A percentile compares a stretch with the other conserved stretches of the same genome.
phyloP scores from a whole-genome alignment of 2,888 invertebrate genomes.

The Nasonovia ribisnigri region DNA sequence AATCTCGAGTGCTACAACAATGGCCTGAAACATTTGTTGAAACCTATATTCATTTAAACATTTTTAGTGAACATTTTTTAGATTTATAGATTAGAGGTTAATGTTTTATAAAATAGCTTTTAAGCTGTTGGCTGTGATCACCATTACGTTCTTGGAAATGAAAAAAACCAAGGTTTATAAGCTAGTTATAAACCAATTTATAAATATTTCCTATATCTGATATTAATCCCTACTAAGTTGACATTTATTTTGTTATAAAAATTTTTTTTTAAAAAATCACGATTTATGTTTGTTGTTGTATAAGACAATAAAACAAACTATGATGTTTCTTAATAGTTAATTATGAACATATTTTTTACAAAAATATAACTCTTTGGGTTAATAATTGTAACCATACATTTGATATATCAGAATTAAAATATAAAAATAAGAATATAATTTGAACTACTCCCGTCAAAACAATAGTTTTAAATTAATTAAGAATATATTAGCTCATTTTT shows the following conservation, averaged over 20 bases:
- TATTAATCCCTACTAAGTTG: neutral
- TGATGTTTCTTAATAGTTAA: neutral
- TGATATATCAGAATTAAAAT: neutral
- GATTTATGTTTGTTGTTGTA: neutral
- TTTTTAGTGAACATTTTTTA: neutral
- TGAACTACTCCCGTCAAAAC: neutral
- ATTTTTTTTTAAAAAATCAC: neutral
- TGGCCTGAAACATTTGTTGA: neutral
- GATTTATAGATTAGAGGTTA: no score
- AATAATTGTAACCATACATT: neutral
- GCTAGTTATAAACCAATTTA: neutral
- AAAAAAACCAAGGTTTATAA: neutral
- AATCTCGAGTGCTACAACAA: neutral
- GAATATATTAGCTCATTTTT: slow-evolving; percentile 11
- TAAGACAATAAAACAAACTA: neutral
- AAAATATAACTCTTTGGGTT: neutral
- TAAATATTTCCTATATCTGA: neutral
- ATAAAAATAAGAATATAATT: neutral
- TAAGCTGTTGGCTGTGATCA: neutral
- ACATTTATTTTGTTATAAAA: neutral
- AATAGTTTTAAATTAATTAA: neutral
- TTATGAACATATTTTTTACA: neutral
- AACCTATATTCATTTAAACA: neutral
- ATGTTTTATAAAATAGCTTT: neutral
- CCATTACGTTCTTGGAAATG: neutral